Base-by-base conservation (phyloP, 1,140 invertebrate genomes). In the Pentalonia nigronervosa region DNA sequence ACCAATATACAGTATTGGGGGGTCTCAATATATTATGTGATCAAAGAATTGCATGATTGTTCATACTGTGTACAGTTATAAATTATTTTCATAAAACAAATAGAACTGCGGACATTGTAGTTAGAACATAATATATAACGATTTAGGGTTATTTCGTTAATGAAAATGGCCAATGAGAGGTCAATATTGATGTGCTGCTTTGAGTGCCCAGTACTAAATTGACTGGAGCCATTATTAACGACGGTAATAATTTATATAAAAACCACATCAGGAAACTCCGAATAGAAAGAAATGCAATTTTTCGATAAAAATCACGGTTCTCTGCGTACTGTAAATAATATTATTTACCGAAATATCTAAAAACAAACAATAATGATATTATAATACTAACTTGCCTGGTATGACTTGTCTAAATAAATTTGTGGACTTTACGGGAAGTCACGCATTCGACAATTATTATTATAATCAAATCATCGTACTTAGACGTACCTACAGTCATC, bases 31-130 rank as follows among this genome's bases (percentile, higher is more conserved):
- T 41, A 45, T 8, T 45, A 84, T 11, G 2, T 45, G 7, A 21
- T 0, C 3, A 45, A 84, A 45, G 45, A 84, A 84, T 45, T 84
- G 21, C 25, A 23, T 36, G 6, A 41, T 45, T 84, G 23, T 36
- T 47, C 36, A 84, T 47, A 53, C 50, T 53, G 21, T 21, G 17
- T 45, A 7, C 21, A 45, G 30, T 87, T 87, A 87, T 87, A 48
- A 48, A 87, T 87, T 87, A 48, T 47, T 48, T 87, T 87, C 86
- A 87, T 87, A 87, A 87, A 48, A 48, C 17, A 81, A 87, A 87
- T 87, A 48, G 47, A 87, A n/a, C 14, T 86, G 25, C 34, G 86
- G 36, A 87, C 47, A 34, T 87, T 87, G 48, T 50, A 8, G 8
- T 20, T 53, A 25, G 48, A 23, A 36, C 87, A n/a, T 53, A 50